Conservation (phyloP, 2,797 vertebrate species). For the Fratercula arctica region DNA sequence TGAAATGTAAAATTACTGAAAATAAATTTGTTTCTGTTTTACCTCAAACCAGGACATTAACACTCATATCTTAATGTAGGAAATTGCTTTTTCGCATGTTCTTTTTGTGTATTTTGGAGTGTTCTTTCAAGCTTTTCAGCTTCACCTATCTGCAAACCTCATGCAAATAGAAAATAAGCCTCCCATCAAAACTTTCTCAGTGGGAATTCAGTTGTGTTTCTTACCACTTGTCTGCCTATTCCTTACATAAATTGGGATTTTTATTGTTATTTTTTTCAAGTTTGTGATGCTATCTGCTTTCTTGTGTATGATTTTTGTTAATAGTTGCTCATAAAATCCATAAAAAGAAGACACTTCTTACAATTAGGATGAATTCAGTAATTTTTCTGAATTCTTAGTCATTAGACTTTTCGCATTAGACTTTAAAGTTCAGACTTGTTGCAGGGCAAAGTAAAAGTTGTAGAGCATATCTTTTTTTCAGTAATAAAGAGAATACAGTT, state of each 20-base stretch:
- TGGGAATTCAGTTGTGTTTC: background rate
- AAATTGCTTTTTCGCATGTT: background rate
- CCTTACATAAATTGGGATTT: background rate
- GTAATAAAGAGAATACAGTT: background rate
- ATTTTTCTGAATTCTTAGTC: background rate
- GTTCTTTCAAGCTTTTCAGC: background rate
- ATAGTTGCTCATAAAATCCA: background rate
- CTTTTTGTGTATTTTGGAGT: background rate
- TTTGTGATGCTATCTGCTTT: background rate
- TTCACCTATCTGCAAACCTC: background rate
- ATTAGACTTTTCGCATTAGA: background rate
- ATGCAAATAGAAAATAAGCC: background rate
- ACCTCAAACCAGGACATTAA: background rate
- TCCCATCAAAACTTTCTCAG: background rate
- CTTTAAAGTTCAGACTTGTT: background rate
- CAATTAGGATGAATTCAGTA: background rate
- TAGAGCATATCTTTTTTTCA: background rate
- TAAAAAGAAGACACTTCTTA: background rate
- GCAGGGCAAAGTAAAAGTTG: background rate
- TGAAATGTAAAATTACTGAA: background rate
- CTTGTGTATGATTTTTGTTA: background rate
- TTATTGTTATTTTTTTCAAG: background rate
- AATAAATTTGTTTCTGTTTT: background rate
- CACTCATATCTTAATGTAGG: background rate
- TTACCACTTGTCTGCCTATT: background rate